Base-by-base conservation (phyloP, 92 coral and sea anemone genomes). In the Meandrina meandrites region DNA sequence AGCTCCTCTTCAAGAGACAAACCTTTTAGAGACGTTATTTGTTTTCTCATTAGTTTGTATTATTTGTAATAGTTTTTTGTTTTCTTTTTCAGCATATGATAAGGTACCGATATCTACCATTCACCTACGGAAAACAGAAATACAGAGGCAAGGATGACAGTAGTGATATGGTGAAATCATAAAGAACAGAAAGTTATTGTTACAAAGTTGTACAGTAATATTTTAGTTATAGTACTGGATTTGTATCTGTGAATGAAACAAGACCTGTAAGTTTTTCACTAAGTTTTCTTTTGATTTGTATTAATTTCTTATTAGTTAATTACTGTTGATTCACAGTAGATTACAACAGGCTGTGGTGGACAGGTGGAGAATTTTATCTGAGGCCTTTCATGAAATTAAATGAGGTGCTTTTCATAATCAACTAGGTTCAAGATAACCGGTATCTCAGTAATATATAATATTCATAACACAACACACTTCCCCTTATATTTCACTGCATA, bases 71-170 rank as follows among this genome's bases (percentile, higher is more conserved):
- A n/a, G 12, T 73, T 84, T 76, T 62, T n/a, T 76, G 13, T 42
- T 75, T 56, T 22, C 11, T 15, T 40, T 75, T 80, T 37, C 93
- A 97, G 99, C 99, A 97, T 87, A 97, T 97, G 99, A 89, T 97
- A 84, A 90, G 90, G 85, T 97, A 97, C 87, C 96, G 89, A 86
- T 97, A 97, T 82, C 86, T 97, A 51, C 99, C 99, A 17, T 93
- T 97, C 71, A 91, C 98, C 12, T 93, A 88, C 51, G 99, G 99
- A 92, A 97, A 97, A 91, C 96, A 93, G 84, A 95, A 90, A 82
- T 97, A 97, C 94, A 92, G 88, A 83, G 98, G 98, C 81, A 97
- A 93, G 68, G 99, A 97, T 13, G 99, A 95, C 17, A 37, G 88
- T 74, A 93, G 94, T 89, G 94, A 97, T 90, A 89, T 93, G 73